Conservation (phyloP, 1,140 invertebrate species). For the Pissodes strobi region DNA sequence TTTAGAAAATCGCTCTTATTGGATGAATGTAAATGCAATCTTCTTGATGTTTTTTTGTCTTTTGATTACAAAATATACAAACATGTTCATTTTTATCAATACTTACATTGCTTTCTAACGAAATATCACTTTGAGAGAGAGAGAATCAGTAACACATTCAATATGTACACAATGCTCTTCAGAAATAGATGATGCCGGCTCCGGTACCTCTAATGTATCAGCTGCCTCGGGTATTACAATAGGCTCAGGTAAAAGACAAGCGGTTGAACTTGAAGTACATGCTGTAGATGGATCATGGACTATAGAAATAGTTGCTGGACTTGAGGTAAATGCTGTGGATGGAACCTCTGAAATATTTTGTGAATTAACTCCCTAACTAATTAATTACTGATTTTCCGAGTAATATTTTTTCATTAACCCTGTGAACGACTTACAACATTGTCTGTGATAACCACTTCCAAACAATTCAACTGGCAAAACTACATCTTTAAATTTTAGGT, state of each 20-base stretch:
- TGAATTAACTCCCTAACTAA: too few relatives aligned
- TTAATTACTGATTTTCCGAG: neutral
- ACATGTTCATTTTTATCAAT: neutral
- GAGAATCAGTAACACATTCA: neutral
- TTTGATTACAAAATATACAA: constrained; percentile 10
- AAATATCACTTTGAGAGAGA: neutral
- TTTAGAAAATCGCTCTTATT: constrained; percentile 18
- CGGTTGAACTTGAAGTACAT: neutral
- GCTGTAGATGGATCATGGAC: neutral
- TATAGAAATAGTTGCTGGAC: constrained; percentile 1
- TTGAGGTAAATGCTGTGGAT: constrained; percentile 7
- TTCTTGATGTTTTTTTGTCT: constrained; percentile 2
- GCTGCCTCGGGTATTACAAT: too few relatives aligned
- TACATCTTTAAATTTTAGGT: constrained; percentile 25
- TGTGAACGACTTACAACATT: constrained; percentile 34
- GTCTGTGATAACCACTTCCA: constrained; percentile 30
- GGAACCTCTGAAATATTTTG: too few relatives aligned
- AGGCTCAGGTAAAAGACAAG: too few relatives aligned
- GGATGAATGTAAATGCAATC: constrained; percentile 3
- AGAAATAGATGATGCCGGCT: neutral
- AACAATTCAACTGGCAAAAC: constrained; percentile 35
- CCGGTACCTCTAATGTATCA: too few relatives aligned
- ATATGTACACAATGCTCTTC: neutral
- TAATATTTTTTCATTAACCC: constrained; percentile 34
- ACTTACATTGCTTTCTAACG: neutral